Conservation (phyloP, 1,140 invertebrate species). For the Ridgeia piscesae region DNA sequence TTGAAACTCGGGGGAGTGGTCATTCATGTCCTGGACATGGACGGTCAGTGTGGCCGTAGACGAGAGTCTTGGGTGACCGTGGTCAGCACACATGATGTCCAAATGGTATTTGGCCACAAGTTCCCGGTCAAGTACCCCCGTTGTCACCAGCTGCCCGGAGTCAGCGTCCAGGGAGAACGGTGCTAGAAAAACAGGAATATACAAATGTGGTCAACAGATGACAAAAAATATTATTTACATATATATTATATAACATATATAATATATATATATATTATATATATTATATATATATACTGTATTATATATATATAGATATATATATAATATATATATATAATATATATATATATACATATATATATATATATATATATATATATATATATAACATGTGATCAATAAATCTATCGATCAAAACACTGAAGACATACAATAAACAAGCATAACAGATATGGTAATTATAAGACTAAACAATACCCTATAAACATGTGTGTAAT, state of each 20-base stretch:
- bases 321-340: too few species aligned
- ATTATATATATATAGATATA: too few species aligned
- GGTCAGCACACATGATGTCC: slow-evolving; percentile 85
- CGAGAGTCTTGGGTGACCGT: slow-evolving; percentile 70
- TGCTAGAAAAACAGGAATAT: not conserved
- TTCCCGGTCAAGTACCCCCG: slow-evolving; percentile 84
- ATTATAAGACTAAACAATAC: not conserved
- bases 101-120: slow-evolving; percentile 78
- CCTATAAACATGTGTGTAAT: too few species aligned
- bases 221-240: slow-evolving; percentile 90
- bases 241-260: slow-evolving; percentile 71
- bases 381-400: slow-evolving; percentile 56
- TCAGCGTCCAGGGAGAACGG: slow-evolving; percentile 71
- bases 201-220: slow-evolving; percentile 70
- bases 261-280: slow-evolving; percentile 87
- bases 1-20: slow-evolving; percentile 84
- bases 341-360: too few species aligned
- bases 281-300: slow-evolving; percentile 78
- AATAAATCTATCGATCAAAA: slow-evolving; percentile 79
- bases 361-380: too few species aligned
- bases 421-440: not conserved
- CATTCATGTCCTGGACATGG: slow-evolving; percentile 89
- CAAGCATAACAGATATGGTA: not conserved
- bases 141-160: slow-evolving; percentile 67
- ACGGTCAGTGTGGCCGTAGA: slow-evolving; percentile 85